Conservation (phyloP, 2,888 invertebrate genomes). For the Odontocolon sp. region DNA sequence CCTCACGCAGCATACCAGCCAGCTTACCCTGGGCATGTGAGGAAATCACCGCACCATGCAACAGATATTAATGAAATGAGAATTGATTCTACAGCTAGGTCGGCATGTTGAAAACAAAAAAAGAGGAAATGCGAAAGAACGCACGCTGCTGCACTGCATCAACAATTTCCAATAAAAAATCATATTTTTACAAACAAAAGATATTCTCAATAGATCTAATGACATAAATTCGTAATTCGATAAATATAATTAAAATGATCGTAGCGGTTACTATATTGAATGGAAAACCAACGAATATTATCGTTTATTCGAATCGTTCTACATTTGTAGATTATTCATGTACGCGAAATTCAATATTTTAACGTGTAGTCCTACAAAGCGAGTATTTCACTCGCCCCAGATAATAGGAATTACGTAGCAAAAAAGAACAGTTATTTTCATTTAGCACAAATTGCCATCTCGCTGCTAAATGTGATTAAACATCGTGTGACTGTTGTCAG, state of each 20-base stretch:
- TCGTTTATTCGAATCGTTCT: neutral
- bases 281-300: neutral
- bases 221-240: neutral
- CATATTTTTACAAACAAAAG: neutral
- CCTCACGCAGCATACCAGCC: constrained; percentile 9
- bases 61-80: constrained; percentile 32
- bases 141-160: too few relatives aligned
- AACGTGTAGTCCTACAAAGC: neutral
- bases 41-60: constrained; percentile 8
- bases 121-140: neutral
- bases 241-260: neutral
- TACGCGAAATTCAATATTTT: too few relatives aligned
- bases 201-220: neutral
- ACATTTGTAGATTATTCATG: neutral
- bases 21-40: neutral
- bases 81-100: neutral
- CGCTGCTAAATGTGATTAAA: constrained; percentile 41
- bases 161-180: neutral
- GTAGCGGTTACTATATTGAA: neutral
- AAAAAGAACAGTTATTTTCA: constrained; percentile 24
- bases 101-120: constrained; percentile 1
- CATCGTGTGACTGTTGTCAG: constrained; percentile 10
- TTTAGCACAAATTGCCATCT: constrained; percentile 29
- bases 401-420: neutral
- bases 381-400: neutral